Conservation (phyloP, 2,113 vertebrate species). For the Gopherus evgoodei region DNA sequence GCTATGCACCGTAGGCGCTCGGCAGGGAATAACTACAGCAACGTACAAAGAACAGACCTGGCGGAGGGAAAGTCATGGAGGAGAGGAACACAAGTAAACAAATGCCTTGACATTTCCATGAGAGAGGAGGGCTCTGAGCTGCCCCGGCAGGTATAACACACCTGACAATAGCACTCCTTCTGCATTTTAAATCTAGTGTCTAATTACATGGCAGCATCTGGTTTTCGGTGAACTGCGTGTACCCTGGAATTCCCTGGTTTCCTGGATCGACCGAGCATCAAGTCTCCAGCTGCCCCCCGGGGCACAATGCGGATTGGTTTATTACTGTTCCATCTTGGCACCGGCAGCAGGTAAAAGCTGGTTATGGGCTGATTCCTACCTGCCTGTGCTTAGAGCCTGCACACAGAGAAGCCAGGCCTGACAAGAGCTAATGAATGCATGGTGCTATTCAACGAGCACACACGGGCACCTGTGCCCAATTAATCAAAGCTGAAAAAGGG, state of each 20-base stretch:
- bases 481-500: constrained; percentile 19
- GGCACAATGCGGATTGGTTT: constrained; percentile 1
- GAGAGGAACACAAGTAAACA: neutral
- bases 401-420: neutral
- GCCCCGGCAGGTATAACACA: neutral
- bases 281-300: constrained; percentile 48
- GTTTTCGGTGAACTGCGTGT: neutral
- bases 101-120: neutral
- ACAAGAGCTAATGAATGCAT: neutral
- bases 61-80: neutral
- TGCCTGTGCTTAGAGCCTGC: neutral
- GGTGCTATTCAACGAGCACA: neutral
- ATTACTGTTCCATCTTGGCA: neutral
- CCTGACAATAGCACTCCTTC: constrained; percentile 7
- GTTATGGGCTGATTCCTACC: neutral
- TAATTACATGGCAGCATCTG: constrained; percentile 42
- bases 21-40: neutral
- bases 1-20: neutral
- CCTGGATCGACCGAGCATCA: neutral
- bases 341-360: neutral
- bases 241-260: constrained; percentile 21
- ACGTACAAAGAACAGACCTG: neutral
- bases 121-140: neutral
- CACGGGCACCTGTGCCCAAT: neutral
- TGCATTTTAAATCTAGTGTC: constrained; percentile 18